phyloP scores from a whole-genome alignment of 2,113 vertebrate species.

The Rhea americana region DNA sequence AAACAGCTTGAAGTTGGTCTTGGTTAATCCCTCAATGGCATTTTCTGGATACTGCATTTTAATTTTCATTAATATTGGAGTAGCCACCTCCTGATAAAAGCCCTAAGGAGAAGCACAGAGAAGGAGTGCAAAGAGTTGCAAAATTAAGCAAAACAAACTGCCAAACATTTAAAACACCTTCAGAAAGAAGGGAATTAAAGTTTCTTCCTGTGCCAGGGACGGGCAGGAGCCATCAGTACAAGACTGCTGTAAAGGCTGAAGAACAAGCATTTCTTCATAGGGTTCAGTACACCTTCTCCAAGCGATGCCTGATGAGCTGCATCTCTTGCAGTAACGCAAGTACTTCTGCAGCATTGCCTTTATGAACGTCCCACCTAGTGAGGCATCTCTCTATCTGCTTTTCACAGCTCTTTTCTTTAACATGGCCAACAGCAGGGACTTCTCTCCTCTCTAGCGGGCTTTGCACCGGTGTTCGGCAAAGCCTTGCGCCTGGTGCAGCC shows the following conservation, averaged over 20 bases:
- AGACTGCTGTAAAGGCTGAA: neutral
- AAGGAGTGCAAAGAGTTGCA: neutral
- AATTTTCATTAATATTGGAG: conserved; percentile 81
- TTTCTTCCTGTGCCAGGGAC: neutral
- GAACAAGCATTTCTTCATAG: neutral
- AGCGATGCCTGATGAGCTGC: neutral
- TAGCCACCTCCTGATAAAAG: conserved; percentile 90
- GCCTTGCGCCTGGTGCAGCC: neutral
- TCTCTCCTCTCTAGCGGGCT: neutral
- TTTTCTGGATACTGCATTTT: conserved; percentile 83
- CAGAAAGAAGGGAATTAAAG: neutral
- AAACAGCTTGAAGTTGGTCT: conserved; percentile 79
- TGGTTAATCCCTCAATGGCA: conserved; percentile 77
- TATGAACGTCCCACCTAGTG: neutral
- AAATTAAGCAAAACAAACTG: neutral
- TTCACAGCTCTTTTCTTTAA: neutral
- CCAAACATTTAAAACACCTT: neutral
- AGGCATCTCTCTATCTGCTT: neutral
- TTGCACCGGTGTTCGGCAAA: neutral
- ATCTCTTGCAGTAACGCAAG: neutral
- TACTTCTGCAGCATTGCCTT: neutral
- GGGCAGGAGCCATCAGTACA: neutral
- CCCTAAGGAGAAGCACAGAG: conserved; percentile 69
- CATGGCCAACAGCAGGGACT: neutral
- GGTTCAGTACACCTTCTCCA: neutral